Base-by-base conservation (phyloP, 2,797 vertebrate species). In the Melanogrammus aeglefinus region DNA sequence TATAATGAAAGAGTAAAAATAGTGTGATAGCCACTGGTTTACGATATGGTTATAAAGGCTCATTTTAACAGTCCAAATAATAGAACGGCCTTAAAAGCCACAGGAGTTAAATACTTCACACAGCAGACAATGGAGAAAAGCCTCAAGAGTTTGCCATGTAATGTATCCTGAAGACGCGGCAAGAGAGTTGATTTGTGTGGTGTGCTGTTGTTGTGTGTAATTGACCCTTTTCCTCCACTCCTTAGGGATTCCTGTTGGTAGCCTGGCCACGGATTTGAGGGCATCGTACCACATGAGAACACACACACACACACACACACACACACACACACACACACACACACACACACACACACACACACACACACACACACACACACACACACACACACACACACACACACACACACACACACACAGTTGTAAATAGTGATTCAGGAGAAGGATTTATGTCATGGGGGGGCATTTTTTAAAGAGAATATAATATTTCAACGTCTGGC, bases 241-340 rank as follows among this genome's bases (percentile, higher is more conserved):
- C 84, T 97, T 99, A 0, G 97, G 98, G 79, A 99, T 96, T 76
- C 98, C 98, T 21, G 97, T 98, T 0, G 97, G 96, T n/a, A 99
- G 93, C 24, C 97, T 92, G 36, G 96, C 98, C 87, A 99, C 98
- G 0, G 98, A 94, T 92, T 99, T 99, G 63, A 99, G 96, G 0
- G 98, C 96, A 86, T 99, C 97, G 1, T 99, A 96, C 98, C 98
- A 99, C 98, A n/a, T 99, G 88, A 5, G 74, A 73, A 38, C 38
- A 16, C 16, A 51, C 47, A 51, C 16, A 51, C 47, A 51, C 47
- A 51, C 47, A 51, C 44, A 47, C 44, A 47, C 44, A 47, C 44
- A 47, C 47, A 51, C 47, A 51, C 41, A 44, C 41, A 44, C 41
- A 44, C 41, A 44, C 41, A 44, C 41, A 44, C 41, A 44, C 41